Base-by-base conservation (phyloP, 2,797 vertebrate species). In the Sitta carolinensis region DNA sequence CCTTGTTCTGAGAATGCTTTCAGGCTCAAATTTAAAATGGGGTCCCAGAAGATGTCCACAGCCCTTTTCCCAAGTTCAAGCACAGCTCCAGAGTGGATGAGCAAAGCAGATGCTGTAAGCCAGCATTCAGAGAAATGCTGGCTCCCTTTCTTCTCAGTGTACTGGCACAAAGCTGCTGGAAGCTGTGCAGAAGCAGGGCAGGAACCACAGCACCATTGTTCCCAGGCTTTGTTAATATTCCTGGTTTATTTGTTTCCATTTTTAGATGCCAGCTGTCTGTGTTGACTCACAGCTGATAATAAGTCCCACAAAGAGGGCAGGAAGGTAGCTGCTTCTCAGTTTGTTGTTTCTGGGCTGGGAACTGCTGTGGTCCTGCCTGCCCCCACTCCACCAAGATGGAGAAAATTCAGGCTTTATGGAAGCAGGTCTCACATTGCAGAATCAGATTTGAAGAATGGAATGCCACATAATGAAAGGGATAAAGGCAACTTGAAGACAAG, bases 171-270 rank as follows among this genome's bases (percentile, higher is more conserved):
- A 89, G 62, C 55, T 1, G 4, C 73, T 95, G 83, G 73, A 78
- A 89, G 76, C 84, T 86, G 52, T 83, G 83, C 77, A 93, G 88
- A 89, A 82, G 61, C 75, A 48, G 79, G 68, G 61, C 78, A 94
- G 91, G 87, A 93, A 94, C 85, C 72, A 63, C 81, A 89, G 25
- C 54, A 23, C 76, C 68, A 89, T 90, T 94, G 76, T 96, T 94
- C 77, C 50, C 0, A 0, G 32, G 51, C 85, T 94, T 95, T 95
- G 80, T 95, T 88, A 90, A 70, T 96, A 94, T 87, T 93, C 77
- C 66, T 92, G 86, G 84, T 90, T 95, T 95, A 95, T 94, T 95
- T 95, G 88, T 96, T 94, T 94, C 95, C 87, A 94, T 95, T 95
- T 95, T 95, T 94, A 89, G 93, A 89, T 85, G 76, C 76, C 96